Percentiles rank a stretch among this genome's conserved stretches.
phyloP scores from a whole-genome alignment of 2,113 vertebrate genomes.

The Archilochus colubris region DNA sequence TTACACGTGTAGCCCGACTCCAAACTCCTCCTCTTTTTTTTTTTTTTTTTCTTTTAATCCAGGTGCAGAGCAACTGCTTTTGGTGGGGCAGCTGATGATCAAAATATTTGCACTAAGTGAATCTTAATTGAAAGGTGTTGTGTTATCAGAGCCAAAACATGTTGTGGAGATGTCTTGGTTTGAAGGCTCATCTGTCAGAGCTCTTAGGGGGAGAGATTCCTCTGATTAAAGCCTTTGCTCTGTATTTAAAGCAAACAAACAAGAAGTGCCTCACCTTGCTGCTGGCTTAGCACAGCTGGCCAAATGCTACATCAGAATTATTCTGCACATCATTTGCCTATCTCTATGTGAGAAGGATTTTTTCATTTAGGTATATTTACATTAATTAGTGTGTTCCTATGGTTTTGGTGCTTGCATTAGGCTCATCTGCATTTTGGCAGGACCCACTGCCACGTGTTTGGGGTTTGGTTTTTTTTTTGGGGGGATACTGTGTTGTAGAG shows the following conservation, averaged over 20 bases:
- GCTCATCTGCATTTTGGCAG: conserved; percentile 28
- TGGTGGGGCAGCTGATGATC: background rate
- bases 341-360: conserved; percentile 29
- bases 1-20: background rate
- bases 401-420: conserved; percentile 24
- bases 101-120: background rate
- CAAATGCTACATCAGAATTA: background rate
- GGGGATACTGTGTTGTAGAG: background rate
- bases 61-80: background rate
- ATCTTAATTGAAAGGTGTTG: background rate
- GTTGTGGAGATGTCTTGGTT: background rate
- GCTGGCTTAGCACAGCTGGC: conserved; percentile 9
- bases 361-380: conserved; percentile 31
- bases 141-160: background rate
- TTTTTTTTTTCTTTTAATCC: background rate
- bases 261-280: conserved; percentile 26
- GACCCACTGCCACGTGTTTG: background rate
- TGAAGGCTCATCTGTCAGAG: background rate
- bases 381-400: conserved; percentile 22
- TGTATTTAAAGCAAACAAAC: background rate
- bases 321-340: conserved; percentile 32
- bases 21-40: rapidly evolving
- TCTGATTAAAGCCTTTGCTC: background rate
- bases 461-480: too few species aligned
- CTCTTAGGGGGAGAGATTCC: background rate